Evolutionary conservation across 2,113 vertebrate genomes (phyloP).

Genomic region (Corydoras maculifer): DNA sequence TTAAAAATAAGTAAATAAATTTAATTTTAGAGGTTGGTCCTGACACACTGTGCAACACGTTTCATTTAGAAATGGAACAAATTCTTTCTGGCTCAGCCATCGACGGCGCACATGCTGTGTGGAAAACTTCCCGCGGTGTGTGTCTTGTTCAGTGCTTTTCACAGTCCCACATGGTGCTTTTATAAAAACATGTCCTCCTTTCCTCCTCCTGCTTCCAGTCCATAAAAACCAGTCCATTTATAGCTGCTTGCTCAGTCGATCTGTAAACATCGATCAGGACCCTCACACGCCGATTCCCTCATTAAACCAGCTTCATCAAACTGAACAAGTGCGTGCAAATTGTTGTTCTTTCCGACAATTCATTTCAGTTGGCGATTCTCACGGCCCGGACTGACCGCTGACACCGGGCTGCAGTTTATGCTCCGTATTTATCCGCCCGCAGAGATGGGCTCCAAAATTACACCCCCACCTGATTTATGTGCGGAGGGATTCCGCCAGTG

Average conservation of each 20-base stretch:
- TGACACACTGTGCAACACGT: neutral
- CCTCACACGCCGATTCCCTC: neutral
- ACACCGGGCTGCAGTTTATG: conserved; percentile 24
- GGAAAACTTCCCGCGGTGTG: neutral
- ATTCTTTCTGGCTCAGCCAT: neutral
- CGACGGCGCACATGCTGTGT: neutral
- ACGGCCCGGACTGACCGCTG: conserved; percentile 7
- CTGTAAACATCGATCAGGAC: neutral
- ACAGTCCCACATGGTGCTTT: conserved; percentile 19
- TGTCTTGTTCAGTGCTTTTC: neutral
- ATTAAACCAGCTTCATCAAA: neutral
- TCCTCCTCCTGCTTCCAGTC: neutral
- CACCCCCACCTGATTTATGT: conserved; percentile 31
- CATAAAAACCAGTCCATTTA: conserved; percentile 9
- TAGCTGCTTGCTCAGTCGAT: neutral
- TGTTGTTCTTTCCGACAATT: neutral
- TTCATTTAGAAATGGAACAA: neutral
- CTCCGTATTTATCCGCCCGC: conserved; percentile 21
- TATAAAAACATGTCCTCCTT: conserved; percentile 16
- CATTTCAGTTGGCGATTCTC: conserved; percentile 17
- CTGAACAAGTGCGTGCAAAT: neutral
- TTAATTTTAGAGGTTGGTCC: too few relatives aligned
- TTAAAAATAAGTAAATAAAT: too few relatives aligned
- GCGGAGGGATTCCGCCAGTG: conserved; percentile 9
- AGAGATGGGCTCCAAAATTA: conserved; percentile 26